Conservation (phyloP, 2,888 invertebrate genomes). For the Cyclophora albipunctata region DNA sequence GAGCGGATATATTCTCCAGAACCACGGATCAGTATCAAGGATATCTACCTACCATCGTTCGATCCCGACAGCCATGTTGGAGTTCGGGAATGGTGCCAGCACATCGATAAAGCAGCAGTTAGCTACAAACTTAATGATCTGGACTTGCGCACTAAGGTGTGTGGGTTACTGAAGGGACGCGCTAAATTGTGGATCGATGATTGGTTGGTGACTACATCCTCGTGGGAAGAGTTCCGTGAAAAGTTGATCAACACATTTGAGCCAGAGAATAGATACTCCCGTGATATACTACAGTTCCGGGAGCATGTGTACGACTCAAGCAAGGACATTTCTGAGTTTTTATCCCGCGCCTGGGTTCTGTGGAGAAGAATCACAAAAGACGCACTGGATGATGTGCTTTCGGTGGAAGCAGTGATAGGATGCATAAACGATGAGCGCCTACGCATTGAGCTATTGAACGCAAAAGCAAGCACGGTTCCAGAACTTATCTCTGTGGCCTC, state of each 20-base stretch:
- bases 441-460: slow-evolving; percentile 23
- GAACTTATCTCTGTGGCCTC: slow-evolving; percentile 26
- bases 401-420: slow-evolving; percentile 28
- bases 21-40: slow-evolving; percentile 17
- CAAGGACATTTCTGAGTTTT: slow-evolving; percentile 23
- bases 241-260: slow-evolving; percentile 19
- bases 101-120: slow-evolving; percentile 16
- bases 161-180: slow-evolving; percentile 24
- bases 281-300: slow-evolving; percentile 21
- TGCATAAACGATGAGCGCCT: slow-evolving; percentile 22
- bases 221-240: slow-evolving; percentile 20
- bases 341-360: slow-evolving; percentile 26
- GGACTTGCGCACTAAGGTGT: slow-evolving; percentile 24
- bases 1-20: slow-evolving; percentile 13
- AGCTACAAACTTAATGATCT: slow-evolving; percentile 20
- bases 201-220: slow-evolving; percentile 22
- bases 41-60: slow-evolving; percentile 23
- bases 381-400: slow-evolving; percentile 17
- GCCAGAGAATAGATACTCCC: slow-evolving; percentile 27
- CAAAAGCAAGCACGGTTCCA: slow-evolving; percentile 18
- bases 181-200: slow-evolving; percentile 25
- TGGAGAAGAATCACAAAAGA: slow-evolving; percentile 25
- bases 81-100: slow-evolving; percentile 25
- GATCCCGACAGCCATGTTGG: slow-evolving; percentile 23
- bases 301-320: slow-evolving; percentile 22